Evolutionary conservation across 2,888 invertebrate genomes (phyloP).

Genomic region (Dryadula phaetusa): DNA sequence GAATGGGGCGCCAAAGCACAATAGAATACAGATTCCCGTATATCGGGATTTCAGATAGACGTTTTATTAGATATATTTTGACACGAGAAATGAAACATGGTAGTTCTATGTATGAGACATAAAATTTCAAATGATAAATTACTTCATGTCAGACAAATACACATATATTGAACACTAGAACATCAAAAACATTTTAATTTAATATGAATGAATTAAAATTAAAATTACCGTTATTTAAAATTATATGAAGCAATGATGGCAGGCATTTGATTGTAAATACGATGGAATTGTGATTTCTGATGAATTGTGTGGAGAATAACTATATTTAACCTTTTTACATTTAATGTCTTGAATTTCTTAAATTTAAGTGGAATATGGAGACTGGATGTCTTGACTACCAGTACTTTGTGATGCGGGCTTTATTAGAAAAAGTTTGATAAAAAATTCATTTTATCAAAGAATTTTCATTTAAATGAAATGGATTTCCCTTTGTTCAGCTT

Average conservation of each 20-base stretch:
- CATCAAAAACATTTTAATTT: too few relatives aligned
- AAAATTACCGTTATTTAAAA: too few relatives aligned
- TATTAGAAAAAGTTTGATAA: background rate
- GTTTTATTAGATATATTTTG: slow-evolving; percentile 36
- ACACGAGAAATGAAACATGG: slow-evolving; percentile 19
- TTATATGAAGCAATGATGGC: too few relatives aligned
- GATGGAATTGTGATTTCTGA: too few relatives aligned
- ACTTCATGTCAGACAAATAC: background rate
- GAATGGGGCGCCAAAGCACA: slow-evolving; percentile 51
- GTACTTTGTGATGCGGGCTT: background rate
- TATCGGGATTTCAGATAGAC: slow-evolving; percentile 47
- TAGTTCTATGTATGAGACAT: background rate
- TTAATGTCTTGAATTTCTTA: too few relatives aligned
- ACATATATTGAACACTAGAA: too few relatives aligned
- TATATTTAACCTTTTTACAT: too few relatives aligned
- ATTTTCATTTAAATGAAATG: slow-evolving; percentile 2
- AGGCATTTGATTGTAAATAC: too few relatives aligned
- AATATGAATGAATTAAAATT: too few relatives aligned
- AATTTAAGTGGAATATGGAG: too few relatives aligned
- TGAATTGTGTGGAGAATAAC: too few relatives aligned
- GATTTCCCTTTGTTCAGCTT: slow-evolving; percentile 16
- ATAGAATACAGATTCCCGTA: slow-evolving; percentile 48
- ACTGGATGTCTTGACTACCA: too few relatives aligned
- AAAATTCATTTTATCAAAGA: background rate
- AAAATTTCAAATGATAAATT: background rate